Percentiles rank a stretch among this genome's conserved stretches.
phyloP scores from a whole-genome alignment of 1,140 invertebrate genomes.

The Drosophila orosa region DNA sequence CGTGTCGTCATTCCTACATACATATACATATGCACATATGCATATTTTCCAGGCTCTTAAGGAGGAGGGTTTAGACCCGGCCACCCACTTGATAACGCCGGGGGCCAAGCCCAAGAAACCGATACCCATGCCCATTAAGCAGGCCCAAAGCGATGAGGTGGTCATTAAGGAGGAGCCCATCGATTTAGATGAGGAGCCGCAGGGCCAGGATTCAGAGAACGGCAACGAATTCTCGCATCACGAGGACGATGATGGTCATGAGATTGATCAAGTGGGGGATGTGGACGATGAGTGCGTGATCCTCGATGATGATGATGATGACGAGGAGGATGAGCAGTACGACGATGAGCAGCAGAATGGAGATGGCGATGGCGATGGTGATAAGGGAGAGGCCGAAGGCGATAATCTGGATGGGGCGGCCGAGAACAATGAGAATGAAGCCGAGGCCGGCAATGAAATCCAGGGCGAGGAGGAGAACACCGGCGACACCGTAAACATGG shows the following conservation, averaged over 20 bases:
- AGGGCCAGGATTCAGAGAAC: conserved; percentile 48
- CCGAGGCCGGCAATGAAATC: conserved; percentile 45
- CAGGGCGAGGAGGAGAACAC: conserved; percentile 69
- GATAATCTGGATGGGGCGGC: conserved; percentile 32
- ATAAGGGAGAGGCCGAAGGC: conserved; percentile 41
- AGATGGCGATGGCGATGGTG: conserved; percentile 49
- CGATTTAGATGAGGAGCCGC: conserved; percentile 35
- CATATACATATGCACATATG: not conserved
- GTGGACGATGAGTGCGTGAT: conserved; percentile 78
- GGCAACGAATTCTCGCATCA: conserved; percentile 76
- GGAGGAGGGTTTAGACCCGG: conserved; percentile 92
- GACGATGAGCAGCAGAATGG: conserved; percentile 46
- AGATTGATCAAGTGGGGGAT: conserved; percentile 84
- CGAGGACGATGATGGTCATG: conserved; percentile 79
- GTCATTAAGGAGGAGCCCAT: conserved; percentile 68
- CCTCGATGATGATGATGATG: conserved; percentile 76
- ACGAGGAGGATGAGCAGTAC: conserved; percentile 53
- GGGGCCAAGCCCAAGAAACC: conserved; percentile 43
- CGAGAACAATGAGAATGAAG: conserved; percentile 28
- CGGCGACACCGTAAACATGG: conserved; percentile 67
- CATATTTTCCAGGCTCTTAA: conserved; percentile 88
- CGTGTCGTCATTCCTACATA: not conserved
- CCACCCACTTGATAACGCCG: conserved; percentile 88
- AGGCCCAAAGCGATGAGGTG: conserved; percentile 16
- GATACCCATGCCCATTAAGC: conserved; percentile 27